Evolutionary conservation across 2,797 vertebrate genomes (phyloP).

Genomic region (Valencia hispanica): DNA sequence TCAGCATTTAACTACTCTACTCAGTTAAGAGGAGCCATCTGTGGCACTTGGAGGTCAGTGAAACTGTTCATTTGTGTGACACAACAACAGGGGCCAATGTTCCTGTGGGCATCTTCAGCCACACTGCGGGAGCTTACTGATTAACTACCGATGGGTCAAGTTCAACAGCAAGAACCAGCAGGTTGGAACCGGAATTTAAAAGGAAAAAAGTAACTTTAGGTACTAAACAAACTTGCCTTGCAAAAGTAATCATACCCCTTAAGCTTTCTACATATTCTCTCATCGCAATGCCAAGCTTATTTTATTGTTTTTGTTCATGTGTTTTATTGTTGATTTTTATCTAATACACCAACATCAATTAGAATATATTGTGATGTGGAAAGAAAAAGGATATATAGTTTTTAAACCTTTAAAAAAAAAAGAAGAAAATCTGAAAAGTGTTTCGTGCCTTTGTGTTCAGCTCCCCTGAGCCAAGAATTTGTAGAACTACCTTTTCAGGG

Average conservation of each 20-base stretch:
- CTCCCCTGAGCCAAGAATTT: neutral
- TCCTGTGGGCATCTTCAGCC: conserved; percentile 63
- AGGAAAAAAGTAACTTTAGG: neutral
- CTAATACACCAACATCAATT: neutral
- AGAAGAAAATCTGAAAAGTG: neutral
- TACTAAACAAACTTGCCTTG: neutral
- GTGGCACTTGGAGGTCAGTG: conserved; percentile 10
- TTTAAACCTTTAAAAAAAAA: neutral
- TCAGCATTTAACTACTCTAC: neutral
- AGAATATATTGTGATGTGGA: neutral
- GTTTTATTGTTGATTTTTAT: neutral
- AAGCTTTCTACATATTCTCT: neutral
- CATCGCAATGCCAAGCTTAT: neutral
- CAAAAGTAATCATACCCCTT: neutral
- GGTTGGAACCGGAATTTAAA: neutral
- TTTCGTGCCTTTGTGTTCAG: neutral
- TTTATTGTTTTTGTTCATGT: neutral
- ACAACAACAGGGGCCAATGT: conserved; percentile 74
- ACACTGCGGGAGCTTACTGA: conserved; percentile 66
- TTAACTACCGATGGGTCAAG: conserved; percentile 65
- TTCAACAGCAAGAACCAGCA: neutral
- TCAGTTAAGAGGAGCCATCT: neutral
- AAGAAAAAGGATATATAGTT: neutral
- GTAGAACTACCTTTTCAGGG: neutral
- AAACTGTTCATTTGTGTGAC: conserved; percentile 38